These are phyloP conservation scores for Colletes collaris DNA, from an alignment of 2,888 invertebrate species.

Conservation along the genomic window DNA sequence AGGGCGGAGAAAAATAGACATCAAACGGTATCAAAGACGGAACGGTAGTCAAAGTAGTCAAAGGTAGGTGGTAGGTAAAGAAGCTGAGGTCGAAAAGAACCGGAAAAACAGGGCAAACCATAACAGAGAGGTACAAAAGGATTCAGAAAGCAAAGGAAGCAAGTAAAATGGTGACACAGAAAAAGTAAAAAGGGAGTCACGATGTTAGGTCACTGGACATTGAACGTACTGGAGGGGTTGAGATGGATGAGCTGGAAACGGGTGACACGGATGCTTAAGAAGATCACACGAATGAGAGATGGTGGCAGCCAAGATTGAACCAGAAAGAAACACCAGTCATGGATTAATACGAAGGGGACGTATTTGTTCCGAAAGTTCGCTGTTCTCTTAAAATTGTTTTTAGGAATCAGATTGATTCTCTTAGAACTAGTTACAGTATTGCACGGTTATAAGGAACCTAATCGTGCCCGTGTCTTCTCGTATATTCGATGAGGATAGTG, in stretches of 20 bases:
- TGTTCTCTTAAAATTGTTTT: no score
- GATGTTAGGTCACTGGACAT: no score
- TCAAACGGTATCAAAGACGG: neutral
- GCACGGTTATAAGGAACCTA: no score
- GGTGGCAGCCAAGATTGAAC: no score
- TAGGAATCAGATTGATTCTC: no score
- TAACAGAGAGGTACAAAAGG: slow-evolving; percentile 6
- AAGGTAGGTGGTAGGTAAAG: neutral
- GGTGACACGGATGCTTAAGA: neutral
- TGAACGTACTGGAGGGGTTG: neutral
- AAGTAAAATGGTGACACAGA: neutral
- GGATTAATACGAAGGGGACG: no score
- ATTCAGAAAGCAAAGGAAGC: slow-evolving; percentile 1
- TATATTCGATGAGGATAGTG: no score
- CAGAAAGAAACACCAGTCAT: no score
- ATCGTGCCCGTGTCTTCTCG: no score
- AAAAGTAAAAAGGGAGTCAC: neutral
- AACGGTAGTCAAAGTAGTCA: neutral
- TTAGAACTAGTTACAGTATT: no score
- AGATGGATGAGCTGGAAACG: neutral
- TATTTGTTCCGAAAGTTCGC: no score
- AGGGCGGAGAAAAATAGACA: neutral
- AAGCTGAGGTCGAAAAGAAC: neutral
- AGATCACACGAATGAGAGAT: neutral
- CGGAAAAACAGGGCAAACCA: neutral